Evolutionary conservation across 1,140 invertebrate genomes (phyloP).

Genomic region (Calliopsis andreniformis): DNA sequence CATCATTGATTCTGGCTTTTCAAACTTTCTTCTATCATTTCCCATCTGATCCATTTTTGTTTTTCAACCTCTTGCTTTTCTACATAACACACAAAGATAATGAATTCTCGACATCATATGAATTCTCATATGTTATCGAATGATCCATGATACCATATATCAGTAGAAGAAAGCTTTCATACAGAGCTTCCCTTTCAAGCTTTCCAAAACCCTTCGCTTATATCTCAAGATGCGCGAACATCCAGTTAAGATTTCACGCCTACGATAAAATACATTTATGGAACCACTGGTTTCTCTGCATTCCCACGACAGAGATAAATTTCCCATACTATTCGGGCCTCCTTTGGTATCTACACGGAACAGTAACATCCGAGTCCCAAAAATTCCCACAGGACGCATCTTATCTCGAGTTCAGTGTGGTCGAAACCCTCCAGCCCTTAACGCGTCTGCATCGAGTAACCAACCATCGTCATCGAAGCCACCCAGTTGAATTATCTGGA

Average conservation of each 20-base stretch:
- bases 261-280: background rate
- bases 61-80: too few species aligned
- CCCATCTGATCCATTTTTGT: background rate
- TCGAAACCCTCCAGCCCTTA: background rate
- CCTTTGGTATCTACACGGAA: background rate
- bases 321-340: conserved; percentile 25
- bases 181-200: background rate
- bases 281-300: background rate
- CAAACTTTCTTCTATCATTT: background rate
- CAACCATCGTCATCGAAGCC: background rate
- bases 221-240: background rate
- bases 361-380: conserved; percentile 19
- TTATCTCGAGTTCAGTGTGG: conserved; percentile 46
- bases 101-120: too few species aligned
- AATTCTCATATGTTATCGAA: too few species aligned
- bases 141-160: too few species aligned
- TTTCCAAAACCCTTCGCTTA: background rate
- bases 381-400: conserved; percentile 20
- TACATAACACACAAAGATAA: too few species aligned
- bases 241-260: background rate
- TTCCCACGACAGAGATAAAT: background rate
- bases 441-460: background rate
- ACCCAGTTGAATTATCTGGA: background rate
- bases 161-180: too few species aligned
- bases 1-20: background rate